Conservation (phyloP, 2,113 vertebrate species). For the Chloroceryle aenea region DNA sequence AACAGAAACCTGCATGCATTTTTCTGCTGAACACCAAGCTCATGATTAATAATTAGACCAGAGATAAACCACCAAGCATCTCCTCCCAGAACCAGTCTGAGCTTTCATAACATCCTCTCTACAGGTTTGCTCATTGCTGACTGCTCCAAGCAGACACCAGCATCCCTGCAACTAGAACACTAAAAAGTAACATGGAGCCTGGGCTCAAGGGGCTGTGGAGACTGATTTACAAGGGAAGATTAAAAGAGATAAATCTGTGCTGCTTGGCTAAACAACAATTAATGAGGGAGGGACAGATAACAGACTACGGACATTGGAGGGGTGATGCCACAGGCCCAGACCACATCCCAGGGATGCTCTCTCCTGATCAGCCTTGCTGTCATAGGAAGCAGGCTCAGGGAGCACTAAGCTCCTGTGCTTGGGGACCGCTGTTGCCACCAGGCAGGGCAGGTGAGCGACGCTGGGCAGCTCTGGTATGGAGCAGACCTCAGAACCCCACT, state of each 20-base stretch:
- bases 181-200: constrained; percentile 59
- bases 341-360: background rate
- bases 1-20: background rate
- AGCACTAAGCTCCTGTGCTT: fast-evolving
- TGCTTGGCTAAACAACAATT: constrained; percentile 56
- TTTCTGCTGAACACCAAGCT: background rate
- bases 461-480: background rate
- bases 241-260: constrained; percentile 66
- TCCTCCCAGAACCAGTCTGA: background rate
- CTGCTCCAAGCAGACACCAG: background rate
- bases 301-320: background rate
- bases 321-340: background rate
- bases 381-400: background rate
- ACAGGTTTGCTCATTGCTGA: background rate
- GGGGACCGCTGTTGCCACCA: background rate
- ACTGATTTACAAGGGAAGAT: constrained; percentile 68
- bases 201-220: constrained; percentile 47
- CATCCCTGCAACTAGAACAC: background rate
- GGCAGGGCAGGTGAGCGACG: fast-evolving
- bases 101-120: constrained; percentile 10
- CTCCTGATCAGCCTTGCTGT: fast-evolving
- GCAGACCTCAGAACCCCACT: background rate
- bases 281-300: background rate
- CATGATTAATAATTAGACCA: constrained; percentile 2
- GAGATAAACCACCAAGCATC: background rate